A percentile compares a stretch with the other conserved stretches of the same genome.
Evolutionary conservation across 2,113 vertebrate species (phyloP).

Genomic region (Pachypanchax playfairii): DNA sequence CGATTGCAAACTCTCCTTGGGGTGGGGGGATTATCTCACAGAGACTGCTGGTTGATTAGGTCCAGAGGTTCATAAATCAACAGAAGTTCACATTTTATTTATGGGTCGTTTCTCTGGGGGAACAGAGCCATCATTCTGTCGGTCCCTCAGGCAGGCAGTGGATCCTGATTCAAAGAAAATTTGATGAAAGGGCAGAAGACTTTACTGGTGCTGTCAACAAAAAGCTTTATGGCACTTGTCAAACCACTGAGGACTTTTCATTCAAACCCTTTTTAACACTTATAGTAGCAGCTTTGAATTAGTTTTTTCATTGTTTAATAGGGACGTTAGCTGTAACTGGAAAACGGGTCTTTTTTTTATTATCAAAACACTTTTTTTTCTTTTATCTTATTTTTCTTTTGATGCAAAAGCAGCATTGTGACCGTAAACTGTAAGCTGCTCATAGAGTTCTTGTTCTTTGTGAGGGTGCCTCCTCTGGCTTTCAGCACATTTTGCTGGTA

Average conservation of each 20-base stretch:
- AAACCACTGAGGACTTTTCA: neutral
- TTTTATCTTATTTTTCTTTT: too few relatives aligned
- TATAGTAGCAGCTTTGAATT: neutral
- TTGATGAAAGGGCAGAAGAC: constrained; percentile 17
- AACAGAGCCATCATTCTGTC: constrained; percentile 19
- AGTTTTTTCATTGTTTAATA: too few relatives aligned
- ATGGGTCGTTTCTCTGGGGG: constrained; percentile 43
- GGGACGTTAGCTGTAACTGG: too few relatives aligned
- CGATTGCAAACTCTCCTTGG: constrained; percentile 36
- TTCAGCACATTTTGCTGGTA: too few relatives aligned
- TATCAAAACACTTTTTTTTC: too few relatives aligned
- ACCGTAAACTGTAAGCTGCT: too few relatives aligned
- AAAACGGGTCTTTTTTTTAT: too few relatives aligned
- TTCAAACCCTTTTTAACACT: neutral
- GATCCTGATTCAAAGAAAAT: constrained; percentile 24
- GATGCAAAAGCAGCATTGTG: too few relatives aligned
- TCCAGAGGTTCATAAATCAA: constrained; percentile 45
- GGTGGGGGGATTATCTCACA: constrained; percentile 32
- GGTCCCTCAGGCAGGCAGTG: constrained; percentile 23
- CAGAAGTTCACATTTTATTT: constrained; percentile 62
- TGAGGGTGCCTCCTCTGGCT: too few relatives aligned
- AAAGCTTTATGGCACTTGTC: constrained; percentile 34
- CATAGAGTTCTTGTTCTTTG: too few relatives aligned
- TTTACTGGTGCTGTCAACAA: neutral
- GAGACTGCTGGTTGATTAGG: constrained; percentile 42